phyloP scores from a whole-genome alignment of 2,113 vertebrate species.

The Galemys pyrenaicus region DNA sequence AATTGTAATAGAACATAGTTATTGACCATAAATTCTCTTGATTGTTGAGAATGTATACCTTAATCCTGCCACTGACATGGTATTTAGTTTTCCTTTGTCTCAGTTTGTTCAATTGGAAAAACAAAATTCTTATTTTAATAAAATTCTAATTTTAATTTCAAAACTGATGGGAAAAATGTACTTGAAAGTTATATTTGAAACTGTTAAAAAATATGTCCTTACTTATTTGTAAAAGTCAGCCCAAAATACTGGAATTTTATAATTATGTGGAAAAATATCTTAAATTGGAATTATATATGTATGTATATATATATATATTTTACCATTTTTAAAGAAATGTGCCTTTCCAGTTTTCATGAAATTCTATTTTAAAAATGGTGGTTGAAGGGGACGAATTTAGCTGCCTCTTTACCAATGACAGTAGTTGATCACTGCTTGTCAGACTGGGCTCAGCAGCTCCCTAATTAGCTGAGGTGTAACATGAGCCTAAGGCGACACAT shows the following conservation, averaged over 20 bases:
- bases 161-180: background rate
- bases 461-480: background rate
- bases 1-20: background rate
- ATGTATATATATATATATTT: background rate
- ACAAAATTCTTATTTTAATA: no score
- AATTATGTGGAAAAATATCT: background rate
- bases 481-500: background rate
- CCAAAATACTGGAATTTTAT: background rate
- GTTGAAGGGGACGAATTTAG: slow-evolving; percentile 16
- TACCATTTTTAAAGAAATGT: background rate
- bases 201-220: background rate
- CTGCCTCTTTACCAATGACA: background rate
- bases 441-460: background rate
- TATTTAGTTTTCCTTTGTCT: background rate
- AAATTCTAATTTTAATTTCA: slow-evolving; percentile 8
- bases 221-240: background rate
- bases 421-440: background rate
- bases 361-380: background rate
- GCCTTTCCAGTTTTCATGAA: background rate
- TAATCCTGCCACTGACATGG: background rate
- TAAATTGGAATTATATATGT: background rate
- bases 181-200: background rate
- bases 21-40: background rate
- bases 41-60: background rate
- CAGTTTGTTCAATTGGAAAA: background rate